Percentiles rank a stretch among this genome's conserved stretches.
These are phyloP conservation scores for Trachelus iudaicus DNA, from an alignment of 2,888 invertebrate species.

Conservation along the genomic window DNA sequence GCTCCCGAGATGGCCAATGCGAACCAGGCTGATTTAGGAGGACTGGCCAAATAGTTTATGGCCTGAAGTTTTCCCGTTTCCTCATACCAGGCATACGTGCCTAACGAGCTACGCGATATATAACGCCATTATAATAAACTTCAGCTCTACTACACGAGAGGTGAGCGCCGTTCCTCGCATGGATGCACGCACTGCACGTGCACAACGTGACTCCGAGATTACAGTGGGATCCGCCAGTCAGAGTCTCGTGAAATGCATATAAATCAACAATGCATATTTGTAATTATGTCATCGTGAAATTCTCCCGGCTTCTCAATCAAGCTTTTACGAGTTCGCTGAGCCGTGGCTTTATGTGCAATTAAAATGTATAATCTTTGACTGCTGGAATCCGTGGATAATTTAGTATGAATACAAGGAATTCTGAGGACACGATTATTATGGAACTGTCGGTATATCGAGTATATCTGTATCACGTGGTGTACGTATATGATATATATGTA, in stretches of 20 bases:
- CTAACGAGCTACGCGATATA: conserved; percentile 35
- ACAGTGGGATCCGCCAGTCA: not conserved
- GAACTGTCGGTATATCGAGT: not conserved
- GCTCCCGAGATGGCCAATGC: not conserved
- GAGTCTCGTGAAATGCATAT: not conserved
- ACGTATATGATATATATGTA: not conserved
- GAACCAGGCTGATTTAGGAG: not conserved
- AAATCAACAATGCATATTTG: conserved; percentile 6
- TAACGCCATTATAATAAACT: conserved; percentile 41
- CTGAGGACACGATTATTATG: not conserved
- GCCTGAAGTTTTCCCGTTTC: conserved; percentile 24
- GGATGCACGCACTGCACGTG: conserved; percentile 19
- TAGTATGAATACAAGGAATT: not conserved
- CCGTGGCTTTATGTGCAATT: too few species aligned
- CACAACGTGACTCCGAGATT: conserved; percentile 10
- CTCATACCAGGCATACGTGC: conserved; percentile 34
- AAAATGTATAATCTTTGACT: too few species aligned
- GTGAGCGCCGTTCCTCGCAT: conserved; percentile 19
- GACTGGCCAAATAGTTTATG: conserved; percentile 17
- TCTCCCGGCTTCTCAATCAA: not conserved
- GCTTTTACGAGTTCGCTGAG: too few species aligned
- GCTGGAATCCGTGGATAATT: not conserved
- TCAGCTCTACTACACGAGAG: conserved; percentile 18
- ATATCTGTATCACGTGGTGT: not conserved
- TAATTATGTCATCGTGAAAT: not conserved